A percentile compares a stretch with the other conserved stretches of the same genome.
Evolutionary conservation across 2,113 vertebrate species (phyloP).

Genomic region (Neodontobutis hainanensis): DNA sequence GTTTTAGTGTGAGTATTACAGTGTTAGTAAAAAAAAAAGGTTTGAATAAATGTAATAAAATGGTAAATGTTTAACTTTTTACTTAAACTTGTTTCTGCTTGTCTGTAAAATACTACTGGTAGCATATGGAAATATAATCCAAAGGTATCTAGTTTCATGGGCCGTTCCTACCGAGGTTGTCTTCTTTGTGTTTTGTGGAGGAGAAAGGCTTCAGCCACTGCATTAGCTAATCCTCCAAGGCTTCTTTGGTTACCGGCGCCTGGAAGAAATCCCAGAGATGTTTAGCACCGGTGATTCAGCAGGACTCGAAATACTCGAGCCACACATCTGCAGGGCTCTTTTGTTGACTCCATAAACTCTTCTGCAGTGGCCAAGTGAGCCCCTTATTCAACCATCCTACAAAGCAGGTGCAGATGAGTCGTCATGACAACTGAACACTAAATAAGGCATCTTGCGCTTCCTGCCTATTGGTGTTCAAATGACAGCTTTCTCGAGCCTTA

Average conservation of each 20-base stretch:
- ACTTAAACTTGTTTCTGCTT: too few species aligned
- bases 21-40: too few species aligned
- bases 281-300: slow-evolving; percentile 49
- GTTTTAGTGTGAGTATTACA: too few species aligned
- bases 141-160: slow-evolving; percentile 10
- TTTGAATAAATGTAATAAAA: not conserved
- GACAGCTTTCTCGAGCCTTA: too few species aligned
- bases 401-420: not conserved
- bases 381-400: too few species aligned
- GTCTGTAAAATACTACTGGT: not conserved
- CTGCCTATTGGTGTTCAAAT: too few species aligned
- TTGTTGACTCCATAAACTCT: not conserved
- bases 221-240: slow-evolving; percentile 59
- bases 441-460: too few species aligned
- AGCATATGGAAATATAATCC: not conserved
- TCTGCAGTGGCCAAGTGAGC: not conserved
- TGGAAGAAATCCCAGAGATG: slow-evolving; percentile 33
- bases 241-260: slow-evolving; percentile 51
- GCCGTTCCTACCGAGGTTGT: slow-evolving; percentile 30
- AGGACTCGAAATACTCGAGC: not conserved
- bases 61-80: not conserved
- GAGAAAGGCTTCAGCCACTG: slow-evolving; percentile 40
- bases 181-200: slow-evolving; percentile 7
- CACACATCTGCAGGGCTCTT: not conserved
- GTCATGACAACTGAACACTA: not conserved